Base-by-base conservation (phyloP, 2,888 invertebrate species). In the Apamea epomidion region DNA sequence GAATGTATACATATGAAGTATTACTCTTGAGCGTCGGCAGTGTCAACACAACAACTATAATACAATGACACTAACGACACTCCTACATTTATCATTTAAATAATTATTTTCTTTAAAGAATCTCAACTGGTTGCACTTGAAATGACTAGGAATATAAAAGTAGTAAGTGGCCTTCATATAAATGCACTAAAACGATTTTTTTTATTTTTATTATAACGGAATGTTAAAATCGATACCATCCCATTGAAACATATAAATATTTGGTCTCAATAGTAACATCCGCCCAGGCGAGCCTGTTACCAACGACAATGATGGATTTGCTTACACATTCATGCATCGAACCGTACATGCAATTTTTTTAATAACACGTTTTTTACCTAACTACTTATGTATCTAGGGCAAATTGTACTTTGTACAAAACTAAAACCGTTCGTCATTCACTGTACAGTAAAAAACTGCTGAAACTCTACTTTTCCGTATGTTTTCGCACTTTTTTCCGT, bases 351-450 rank as follows among this genome's bases (percentile, higher is more conserved):
- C 95, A 93, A 89, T 93, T 91, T 91, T 92, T 94, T 93, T 93
- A 91, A 92, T 94, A 96, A 96, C 95, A 94, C 94, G 93, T 93
- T 93, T 93, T 94, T 96, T 95, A 96, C 96, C 97, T 97, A 97
- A 96, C 97, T 97, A 97, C 97, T 97, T 97, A 97, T 95, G 95
- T 94, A 91, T 94, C 95, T 97, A 97, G 95, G 96, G 96, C 96
- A 95, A 95, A 95, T 96, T 97, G 97, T 97, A 97, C 97, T 97
- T 97, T 94, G 97, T 97, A 97, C 97, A 97, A 96, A 96, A 94
- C 93, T 92, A 93, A 96, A 96, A 95, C 95, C 94, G 93, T 94
- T 92, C 93, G 88, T 87, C 91, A 92, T 93, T 92, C 91, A 93
- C 93, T 94, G 94, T 94, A 95, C 94, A 94, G 93, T 94, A 94